phyloP scores from a whole-genome alignment of 2,888 invertebrate species.

The Sarcophaga subvicina region DNA sequence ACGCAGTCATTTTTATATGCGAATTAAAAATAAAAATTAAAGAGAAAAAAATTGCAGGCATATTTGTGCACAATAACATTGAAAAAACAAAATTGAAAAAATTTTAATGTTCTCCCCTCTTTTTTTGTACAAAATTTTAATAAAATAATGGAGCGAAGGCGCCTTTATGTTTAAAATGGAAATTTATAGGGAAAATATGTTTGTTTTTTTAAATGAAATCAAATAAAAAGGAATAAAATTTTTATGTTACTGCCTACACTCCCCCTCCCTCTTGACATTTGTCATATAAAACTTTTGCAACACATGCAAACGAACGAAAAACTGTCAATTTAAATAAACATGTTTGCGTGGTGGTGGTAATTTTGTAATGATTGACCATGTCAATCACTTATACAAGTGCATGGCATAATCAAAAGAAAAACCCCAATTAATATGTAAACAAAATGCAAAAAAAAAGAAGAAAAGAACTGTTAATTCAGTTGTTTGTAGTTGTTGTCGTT shows the following conservation, averaged over 20 bases:
- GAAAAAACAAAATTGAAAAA: neutral
- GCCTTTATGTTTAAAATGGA: slow-evolving; percentile 50
- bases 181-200: slow-evolving; percentile 1
- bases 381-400: slow-evolving; percentile 10
- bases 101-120: slow-evolving; percentile 5
- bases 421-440: neutral
- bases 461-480: too few relatives aligned
- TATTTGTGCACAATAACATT: neutral
- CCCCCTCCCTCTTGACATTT: neutral
- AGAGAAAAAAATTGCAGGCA: neutral
- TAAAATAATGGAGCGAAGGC: slow-evolving; percentile 53
- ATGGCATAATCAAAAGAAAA: slow-evolving; percentile 25
- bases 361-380: slow-evolving; percentile 60
- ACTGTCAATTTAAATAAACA: slow-evolving; percentile 64
- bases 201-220: neutral
- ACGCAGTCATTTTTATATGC: neutral
- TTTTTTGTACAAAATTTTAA: slow-evolving; percentile 21
- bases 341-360: slow-evolving; percentile 56
- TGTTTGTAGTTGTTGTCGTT: too few relatives aligned
- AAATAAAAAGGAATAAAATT: neutral
- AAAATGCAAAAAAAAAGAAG: too few relatives aligned
- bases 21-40: neutral
- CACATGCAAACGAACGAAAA: neutral
- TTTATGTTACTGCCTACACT: neutral
- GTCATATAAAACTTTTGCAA: neutral